Base-by-base conservation (phyloP, 2,888 invertebrate species). In the Agriopis aurantiaria region DNA sequence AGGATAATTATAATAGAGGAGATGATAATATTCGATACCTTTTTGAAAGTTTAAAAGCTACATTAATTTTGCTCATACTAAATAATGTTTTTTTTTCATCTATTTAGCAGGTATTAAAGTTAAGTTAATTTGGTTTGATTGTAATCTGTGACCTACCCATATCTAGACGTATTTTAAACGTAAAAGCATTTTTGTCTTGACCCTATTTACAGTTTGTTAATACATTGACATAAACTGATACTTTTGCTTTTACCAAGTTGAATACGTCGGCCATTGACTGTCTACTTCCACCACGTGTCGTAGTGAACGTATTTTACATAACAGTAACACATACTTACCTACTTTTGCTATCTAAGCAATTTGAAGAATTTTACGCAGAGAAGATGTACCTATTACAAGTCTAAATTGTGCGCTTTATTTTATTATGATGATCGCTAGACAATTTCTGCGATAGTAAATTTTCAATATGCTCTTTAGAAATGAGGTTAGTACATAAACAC, bases 301-400 rank as follows among this genome's bases (percentile, higher is more conserved):
- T 3, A 9, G 62, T 62, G 43, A 61, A 61, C 43, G 61, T 46
- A 45, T 46, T 53, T 53, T 53, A 62, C 62, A 62, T 62, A 62
- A 62, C 62, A 45, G 62, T 62, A 62, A 43, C 33, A 53, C 53
- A 62, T 62, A 62, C 51, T 17, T 51, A 51, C 62, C 53, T 62
- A 62, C 33, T 45, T 62, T 46, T 53, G 53, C 53, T 62, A 53
- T 62, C 43, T 23, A 9, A 12, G 62, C 14, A 17, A 62, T 62
- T 62, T n/a, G n/a, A 46, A 62, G 9, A 43, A 53, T 53, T 53
- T 62, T 53, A 53, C 53, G 45, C 53, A 46, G 58, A 33, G 8
- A 8, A 23, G 17, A 23, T 33, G 8, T n/a, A n/a, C n/a, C n/a
- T 58, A 48, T 12, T 33, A 52, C 52, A 52, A 33, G 23, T 33